Base-by-base conservation (phyloP, 1,140 invertebrate genomes). In the Mercenaria mercenaria region DNA sequence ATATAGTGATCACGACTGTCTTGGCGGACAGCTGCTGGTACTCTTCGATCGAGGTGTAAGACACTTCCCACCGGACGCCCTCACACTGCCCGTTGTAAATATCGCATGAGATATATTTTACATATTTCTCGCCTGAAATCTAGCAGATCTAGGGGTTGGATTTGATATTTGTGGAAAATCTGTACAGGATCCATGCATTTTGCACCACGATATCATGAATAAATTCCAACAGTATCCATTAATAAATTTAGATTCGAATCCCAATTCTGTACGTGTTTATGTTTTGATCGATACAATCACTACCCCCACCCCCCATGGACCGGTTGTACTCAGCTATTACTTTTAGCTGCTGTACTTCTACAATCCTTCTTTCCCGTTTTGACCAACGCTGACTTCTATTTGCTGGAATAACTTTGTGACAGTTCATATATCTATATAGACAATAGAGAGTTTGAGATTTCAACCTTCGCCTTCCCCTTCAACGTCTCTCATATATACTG, bases 261-360 rank as follows among this genome's bases (percentile, higher is more conserved):
- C n/a, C n/a, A n/a, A n/a, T n/a, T n/a, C 43, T 47, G 50, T 43
- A 50, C 26, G 41, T 37, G 34, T 77, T 47, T 26, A 77, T 47
- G 43, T 41, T 39, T 41, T 77, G 74, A 77, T 77, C 77, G 23
- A 20, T 80, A 37, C n/a, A 26, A 69, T 69, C 64, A 69, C 50
- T 47, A 80, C 77, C 50, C 26, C 47, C 41, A n/a, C n/a, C n/a
- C n/a, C n/a, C n/a, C 26, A n/a, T 52, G 26, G 0, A 41, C 26
- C 6, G 43, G 41, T 50, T 80, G 50, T 80, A 80, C 26, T 80
- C 34, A 1, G n/a, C 34, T 26, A 80, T 56, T 47, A 80, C 34
- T n/a, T 52, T 29, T 52, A 47, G 43, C 50, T 80, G 77, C 37
- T 50, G 77, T 23, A 80, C 41, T 41, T 43, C 41, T 50, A 50